These are phyloP conservation scores for Helicoverpa armigera DNA, from an alignment of 1,140 invertebrate species.

Conservation along the genomic window DNA sequence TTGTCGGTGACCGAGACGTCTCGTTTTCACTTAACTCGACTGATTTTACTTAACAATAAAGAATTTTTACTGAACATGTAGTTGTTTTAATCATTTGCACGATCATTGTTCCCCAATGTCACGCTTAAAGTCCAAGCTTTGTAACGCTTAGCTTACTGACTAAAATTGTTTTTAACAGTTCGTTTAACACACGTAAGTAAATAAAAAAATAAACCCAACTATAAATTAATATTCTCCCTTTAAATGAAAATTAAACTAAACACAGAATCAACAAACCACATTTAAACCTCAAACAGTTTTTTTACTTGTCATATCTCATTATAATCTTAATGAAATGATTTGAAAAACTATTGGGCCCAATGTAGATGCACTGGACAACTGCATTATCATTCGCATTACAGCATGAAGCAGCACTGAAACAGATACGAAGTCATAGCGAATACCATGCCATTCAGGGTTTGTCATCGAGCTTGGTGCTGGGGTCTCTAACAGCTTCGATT, in stretches of 20 bases:
- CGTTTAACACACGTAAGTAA: conserved; percentile 54
- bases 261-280: conserved; percentile 17
- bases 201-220: conserved; percentile 29
- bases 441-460: conserved; percentile 61
- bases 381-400: conserved; percentile 71
- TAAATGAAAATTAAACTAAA: conserved; percentile 17
- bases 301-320: conserved; percentile 26
- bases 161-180: conserved; percentile 58
- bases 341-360: conserved; percentile 27
- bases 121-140: conserved; percentile 78
- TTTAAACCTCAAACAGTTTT: background rate
- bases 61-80: conserved; percentile 75
- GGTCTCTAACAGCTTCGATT: conserved; percentile 72
- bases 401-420: conserved; percentile 69
- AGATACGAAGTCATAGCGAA: conserved; percentile 49
- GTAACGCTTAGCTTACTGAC: conserved; percentile 77
- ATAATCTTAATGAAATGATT: conserved; percentile 6
- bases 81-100: conserved; percentile 82
- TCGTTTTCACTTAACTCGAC: conserved; percentile 82
- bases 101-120: conserved; percentile 66
- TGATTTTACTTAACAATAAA: conserved; percentile 85
- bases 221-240: conserved; percentile 14
- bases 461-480: conserved; percentile 69
- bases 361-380: conserved; percentile 48
- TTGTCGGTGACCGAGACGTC: conserved; percentile 72